A percentile compares a stretch with the other conserved stretches of the same genome.
Conservation (phyloP, 2,888 invertebrate genomes). For the Limnephilus auricula region DNA sequence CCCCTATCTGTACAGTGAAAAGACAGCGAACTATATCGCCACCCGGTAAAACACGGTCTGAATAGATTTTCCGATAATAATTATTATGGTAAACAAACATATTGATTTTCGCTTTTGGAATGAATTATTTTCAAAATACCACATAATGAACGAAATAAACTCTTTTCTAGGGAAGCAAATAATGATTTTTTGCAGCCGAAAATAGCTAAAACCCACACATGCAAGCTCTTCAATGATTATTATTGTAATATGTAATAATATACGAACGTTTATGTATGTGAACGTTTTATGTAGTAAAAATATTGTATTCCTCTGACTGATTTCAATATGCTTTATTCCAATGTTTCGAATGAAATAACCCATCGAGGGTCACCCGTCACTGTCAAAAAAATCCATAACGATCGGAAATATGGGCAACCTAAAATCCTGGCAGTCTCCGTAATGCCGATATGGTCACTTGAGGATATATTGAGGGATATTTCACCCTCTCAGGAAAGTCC, state of each 20-base stretch:
- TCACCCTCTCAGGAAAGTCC: background rate
- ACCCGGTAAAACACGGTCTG: too few relatives aligned
- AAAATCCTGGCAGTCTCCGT: background rate
- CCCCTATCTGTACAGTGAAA: too few relatives aligned
- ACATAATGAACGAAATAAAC: background rate
- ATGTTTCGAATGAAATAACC: background rate
- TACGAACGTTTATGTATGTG: background rate
- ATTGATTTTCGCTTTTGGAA: too few relatives aligned
- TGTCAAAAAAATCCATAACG: slow-evolving; percentile 6
- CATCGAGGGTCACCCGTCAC: background rate
- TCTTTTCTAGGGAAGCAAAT: background rate
- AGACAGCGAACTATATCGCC: too few relatives aligned
- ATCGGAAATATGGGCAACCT: background rate
- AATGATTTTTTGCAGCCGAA: background rate
- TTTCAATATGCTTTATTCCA: background rate
- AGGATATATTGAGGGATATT: slow-evolving; percentile 8
- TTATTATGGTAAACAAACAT: too few relatives aligned
- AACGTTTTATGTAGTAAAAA: background rate
- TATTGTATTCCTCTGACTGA: background rate
- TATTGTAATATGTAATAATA: background rate
- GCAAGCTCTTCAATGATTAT: background rate
- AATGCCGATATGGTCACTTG: slow-evolving; percentile 17
- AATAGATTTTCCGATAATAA: too few relatives aligned
- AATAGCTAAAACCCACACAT: background rate
- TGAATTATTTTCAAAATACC: background rate